Conservation (phyloP, 2,113 vertebrate genomes). For the Ciconia maguari region DNA sequence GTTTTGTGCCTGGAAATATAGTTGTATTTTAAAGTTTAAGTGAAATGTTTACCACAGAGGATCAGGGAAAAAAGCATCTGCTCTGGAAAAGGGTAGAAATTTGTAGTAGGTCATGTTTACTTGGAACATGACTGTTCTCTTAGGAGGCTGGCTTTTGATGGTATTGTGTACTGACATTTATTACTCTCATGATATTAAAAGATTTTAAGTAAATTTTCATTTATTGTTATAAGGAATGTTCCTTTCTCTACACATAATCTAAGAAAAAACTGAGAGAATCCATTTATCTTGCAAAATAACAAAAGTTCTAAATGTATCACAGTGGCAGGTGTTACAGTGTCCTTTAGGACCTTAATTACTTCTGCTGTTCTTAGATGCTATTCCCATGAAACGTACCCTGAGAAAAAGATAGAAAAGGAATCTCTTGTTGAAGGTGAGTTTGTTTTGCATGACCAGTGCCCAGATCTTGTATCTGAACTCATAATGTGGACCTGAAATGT, state of each 20-base stretch:
- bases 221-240: background rate
- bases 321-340: background rate
- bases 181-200: background rate
- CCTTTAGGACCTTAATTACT: background rate
- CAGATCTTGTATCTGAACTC: background rate
- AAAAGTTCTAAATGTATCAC: background rate
- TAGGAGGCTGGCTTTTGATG: background rate
- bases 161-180: background rate
- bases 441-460: background rate
- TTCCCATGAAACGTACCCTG: background rate
- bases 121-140: background rate
- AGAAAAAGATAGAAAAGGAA: background rate
- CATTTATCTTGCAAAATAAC: background rate
- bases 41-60: background rate
- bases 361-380: background rate
- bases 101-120: background rate
- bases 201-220: background rate
- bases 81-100: background rate
- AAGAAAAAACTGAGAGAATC: background rate
- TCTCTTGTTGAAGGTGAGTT: background rate
- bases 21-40: slow-evolving; percentile 11
- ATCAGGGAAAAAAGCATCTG: background rate
- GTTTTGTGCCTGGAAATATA: background rate
- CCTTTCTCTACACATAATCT: background rate
- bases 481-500: background rate